Evolutionary conservation across 2,113 vertebrate genomes (phyloP).

Genomic region (Nannobrachium achirus): DNA sequence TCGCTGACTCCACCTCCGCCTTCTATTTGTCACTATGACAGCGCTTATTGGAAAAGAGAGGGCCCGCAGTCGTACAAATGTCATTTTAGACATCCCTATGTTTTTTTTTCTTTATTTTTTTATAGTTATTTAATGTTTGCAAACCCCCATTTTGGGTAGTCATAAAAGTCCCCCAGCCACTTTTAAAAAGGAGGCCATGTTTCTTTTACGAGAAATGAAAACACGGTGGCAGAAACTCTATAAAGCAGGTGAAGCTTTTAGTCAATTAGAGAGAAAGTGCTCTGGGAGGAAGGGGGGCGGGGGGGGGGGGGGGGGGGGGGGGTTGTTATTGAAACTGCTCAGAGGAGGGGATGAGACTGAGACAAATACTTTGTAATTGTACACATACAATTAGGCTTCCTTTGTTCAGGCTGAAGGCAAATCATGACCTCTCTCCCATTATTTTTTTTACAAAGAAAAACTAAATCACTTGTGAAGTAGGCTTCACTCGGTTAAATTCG

Average conservation of each 20-base stretch:
- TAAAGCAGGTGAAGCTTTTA: constrained; percentile 80
- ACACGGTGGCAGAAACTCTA: constrained; percentile 77
- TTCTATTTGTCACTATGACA: constrained; percentile 39
- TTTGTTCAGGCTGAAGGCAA: constrained; percentile 40
- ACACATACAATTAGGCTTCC: constrained; percentile 24
- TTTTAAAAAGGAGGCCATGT: constrained; percentile 70
- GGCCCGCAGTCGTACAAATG: constrained; percentile 36
- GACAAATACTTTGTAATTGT: constrained; percentile 60
- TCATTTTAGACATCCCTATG: constrained; percentile 50
- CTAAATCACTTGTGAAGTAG: constrained; percentile 7
- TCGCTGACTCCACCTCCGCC: constrained; percentile 28
- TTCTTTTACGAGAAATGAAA: constrained; percentile 78
- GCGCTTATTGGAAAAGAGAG: constrained; percentile 54
- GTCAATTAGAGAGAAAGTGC: constrained; percentile 75
- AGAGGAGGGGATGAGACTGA: constrained; percentile 52
- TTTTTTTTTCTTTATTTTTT: constrained; percentile 5
- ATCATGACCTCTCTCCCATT: constrained; percentile 17
- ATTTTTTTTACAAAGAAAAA: constrained; percentile 29
- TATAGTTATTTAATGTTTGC: constrained; percentile 67
- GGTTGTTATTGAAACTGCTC: constrained; percentile 64
- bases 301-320: constrained; percentile 35
- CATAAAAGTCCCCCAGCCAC: constrained; percentile 70
- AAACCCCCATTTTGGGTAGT: constrained; percentile 63
- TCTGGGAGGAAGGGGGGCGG: constrained; percentile 27
- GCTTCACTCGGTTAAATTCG: constrained; percentile 31